Conservation (phyloP, 2,888 invertebrate species). For the Dynastes grantii region DNA sequence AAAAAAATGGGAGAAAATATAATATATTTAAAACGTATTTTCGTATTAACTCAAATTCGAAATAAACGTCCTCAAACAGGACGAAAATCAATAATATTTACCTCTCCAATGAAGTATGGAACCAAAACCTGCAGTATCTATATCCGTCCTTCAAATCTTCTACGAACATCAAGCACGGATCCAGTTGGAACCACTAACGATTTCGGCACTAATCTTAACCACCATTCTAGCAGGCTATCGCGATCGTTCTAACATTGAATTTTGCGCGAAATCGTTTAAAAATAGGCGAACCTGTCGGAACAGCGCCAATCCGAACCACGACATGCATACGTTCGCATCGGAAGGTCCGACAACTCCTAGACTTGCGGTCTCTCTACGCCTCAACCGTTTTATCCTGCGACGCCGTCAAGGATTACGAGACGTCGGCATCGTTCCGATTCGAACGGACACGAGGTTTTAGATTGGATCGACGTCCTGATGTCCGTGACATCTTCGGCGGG, state of each 20-base stretch:
- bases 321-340: background rate
- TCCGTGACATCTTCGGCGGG: conserved; percentile 12
- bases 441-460: too few relatives aligned
- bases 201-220: background rate
- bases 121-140: too few relatives aligned
- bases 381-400: background rate
- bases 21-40: too few relatives aligned
- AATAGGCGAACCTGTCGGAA: conserved; percentile 24
- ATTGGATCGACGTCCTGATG: background rate
- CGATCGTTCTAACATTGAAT: conserved; percentile 37
- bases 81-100: too few relatives aligned
- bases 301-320: conserved; percentile 16
- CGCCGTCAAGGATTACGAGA: background rate
- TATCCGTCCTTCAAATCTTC: too few relatives aligned
- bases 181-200: background rate
- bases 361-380: background rate
- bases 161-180: background rate
- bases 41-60: too few relatives aligned
- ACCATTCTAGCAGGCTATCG: conserved; percentile 10
- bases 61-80: too few relatives aligned
- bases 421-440: conserved; percentile 3
- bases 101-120: too few relatives aligned
- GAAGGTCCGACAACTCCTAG: background rate
- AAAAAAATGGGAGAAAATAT: too few relatives aligned
- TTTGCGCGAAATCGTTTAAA: conserved; percentile 32